Evolutionary conservation across 2,113 vertebrate genomes (phyloP).

Genomic region (Trematomus loennbergii): DNA sequence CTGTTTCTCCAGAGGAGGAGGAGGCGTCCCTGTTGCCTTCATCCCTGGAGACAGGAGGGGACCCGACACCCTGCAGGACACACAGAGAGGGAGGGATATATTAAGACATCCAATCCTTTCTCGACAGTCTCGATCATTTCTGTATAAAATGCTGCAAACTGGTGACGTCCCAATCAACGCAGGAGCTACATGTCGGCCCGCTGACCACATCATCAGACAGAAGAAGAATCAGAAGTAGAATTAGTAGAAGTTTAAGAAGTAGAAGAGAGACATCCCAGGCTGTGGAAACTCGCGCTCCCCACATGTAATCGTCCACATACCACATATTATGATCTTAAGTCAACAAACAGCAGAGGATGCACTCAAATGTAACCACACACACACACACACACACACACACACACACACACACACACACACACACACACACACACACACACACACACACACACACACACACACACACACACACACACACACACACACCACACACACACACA

Average conservation of each 20-base stretch:
- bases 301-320: constrained; percentile 65
- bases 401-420: constrained; percentile 11
- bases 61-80: constrained; percentile 85
- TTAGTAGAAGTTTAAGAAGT: too few relatives aligned
- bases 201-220: constrained; percentile 38
- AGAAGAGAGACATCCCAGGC: constrained; percentile 65
- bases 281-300: constrained; percentile 75
- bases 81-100: constrained; percentile 48
- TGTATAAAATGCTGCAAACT: constrained; percentile 48
- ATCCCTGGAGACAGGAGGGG: constrained; percentile 88
- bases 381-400: constrained; percentile 3
- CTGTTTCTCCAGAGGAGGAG: constrained; percentile 89
- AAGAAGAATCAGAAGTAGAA: too few relatives aligned
- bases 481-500: too few relatives aligned
- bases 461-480: too few relatives aligned
- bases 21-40: constrained; percentile 87
- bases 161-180: constrained; percentile 54
- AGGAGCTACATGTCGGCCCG: constrained; percentile 16
- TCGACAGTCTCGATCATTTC: constrained; percentile 19
- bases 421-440: constrained; percentile 26
- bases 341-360: constrained; percentile 70
- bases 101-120: constrained; percentile 6
- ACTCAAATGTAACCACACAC: constrained; percentile 49
- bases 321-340: constrained; percentile 75
- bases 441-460: neutral